Evolutionary conservation across 2,113 vertebrate genomes (phyloP).

Genomic region (Butorides virescens): DNA sequence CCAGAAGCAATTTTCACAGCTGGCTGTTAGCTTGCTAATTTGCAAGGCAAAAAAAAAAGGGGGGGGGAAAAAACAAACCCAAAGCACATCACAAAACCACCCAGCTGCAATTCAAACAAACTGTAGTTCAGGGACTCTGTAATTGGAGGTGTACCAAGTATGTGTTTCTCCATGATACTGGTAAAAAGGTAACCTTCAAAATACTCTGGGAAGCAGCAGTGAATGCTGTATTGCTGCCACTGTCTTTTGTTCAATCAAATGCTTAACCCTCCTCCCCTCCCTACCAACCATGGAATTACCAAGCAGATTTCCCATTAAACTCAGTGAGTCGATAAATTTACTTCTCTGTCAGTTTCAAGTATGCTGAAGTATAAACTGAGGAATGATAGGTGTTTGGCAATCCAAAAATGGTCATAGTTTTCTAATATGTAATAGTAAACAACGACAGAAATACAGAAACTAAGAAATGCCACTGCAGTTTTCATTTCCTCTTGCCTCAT

Average conservation of each 20-base stretch:
- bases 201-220: not conserved
- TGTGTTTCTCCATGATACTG: not conserved
- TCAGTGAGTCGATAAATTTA: not conserved
- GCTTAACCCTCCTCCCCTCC: not conserved
- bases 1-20: not conserved
- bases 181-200: not conserved
- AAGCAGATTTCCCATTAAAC: not conserved
- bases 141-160: not conserved
- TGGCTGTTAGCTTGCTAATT: not conserved
- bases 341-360: not conserved
- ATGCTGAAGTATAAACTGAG: not conserved
- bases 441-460: not conserved
- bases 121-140: not conserved
- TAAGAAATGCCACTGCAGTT: not conserved
- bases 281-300: not conserved
- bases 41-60: not conserved
- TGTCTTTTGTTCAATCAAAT: not conserved
- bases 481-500: not conserved
- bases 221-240: not conserved
- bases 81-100: not conserved
- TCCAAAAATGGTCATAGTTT: not conserved
- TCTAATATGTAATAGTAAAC: not conserved
- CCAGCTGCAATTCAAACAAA: not conserved
- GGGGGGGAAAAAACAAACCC: not conserved
- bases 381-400: not conserved